Evolutionary conservation across 2,888 invertebrate species (phyloP).

Genomic region (Muscina levida): DNA sequence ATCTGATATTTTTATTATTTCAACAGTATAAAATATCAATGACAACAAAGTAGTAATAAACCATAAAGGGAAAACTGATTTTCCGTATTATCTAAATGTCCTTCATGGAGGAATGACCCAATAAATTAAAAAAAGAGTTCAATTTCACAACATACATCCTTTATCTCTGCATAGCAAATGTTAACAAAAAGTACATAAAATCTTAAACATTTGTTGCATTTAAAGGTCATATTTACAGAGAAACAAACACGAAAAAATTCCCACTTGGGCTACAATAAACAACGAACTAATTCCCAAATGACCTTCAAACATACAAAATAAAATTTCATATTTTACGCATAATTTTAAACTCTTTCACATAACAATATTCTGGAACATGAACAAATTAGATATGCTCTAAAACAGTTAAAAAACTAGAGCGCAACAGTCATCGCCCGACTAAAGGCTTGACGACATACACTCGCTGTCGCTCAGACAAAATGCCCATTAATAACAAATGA

Average conservation of each 20-base stretch:
- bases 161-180: slow-evolving; percentile 13
- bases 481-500: neutral
- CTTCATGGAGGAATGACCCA: slow-evolving; percentile 47
- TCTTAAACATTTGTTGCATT: neutral
- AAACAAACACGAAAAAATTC: neutral
- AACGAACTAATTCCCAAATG: slow-evolving; percentile 59
- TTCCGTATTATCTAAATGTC: slow-evolving; percentile 8
- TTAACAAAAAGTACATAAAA: slow-evolving; percentile 29
- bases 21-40: neutral
- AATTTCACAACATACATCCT: slow-evolving; percentile 19
- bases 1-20: slow-evolving; percentile 17
- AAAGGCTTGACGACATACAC: slow-evolving; percentile 66
- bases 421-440: slow-evolving; percentile 54
- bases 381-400: slow-evolving; percentile 60
- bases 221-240: slow-evolving; percentile 21
- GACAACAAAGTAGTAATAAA: slow-evolving; percentile 1
- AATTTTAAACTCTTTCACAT: slow-evolving; percentile 41
- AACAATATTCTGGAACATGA: slow-evolving; percentile 56
- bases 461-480: slow-evolving; percentile 20
- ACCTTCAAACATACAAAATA: slow-evolving; percentile 70
- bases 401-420: slow-evolving; percentile 67
- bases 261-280: neutral
- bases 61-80: slow-evolving; percentile 20
- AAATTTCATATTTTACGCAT: slow-evolving; percentile 73
- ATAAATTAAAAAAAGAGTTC: slow-evolving; percentile 48